These are phyloP conservation scores for Oligia strigilis DNA, from an alignment of 2,888 invertebrate species.

Conservation along the genomic window DNA sequence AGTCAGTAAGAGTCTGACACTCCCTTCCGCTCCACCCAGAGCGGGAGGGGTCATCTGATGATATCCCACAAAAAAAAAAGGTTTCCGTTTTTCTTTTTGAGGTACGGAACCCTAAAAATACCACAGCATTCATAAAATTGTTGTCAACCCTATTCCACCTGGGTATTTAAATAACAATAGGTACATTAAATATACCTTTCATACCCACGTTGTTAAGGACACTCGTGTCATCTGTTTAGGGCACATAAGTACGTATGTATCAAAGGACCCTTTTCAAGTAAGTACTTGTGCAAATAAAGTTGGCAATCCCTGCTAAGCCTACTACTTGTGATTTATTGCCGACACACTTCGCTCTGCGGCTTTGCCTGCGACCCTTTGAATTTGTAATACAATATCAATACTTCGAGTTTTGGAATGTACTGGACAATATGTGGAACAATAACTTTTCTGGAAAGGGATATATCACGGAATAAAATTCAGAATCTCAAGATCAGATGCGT, in stretches of 20 bases:
- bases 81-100: no score
- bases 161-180: neutral
- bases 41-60: no score
- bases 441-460: neutral
- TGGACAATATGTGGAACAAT: no score
- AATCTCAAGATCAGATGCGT: neutral
- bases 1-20: no score
- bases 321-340: constrained; percentile 47
- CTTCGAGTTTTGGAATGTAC: neutral
- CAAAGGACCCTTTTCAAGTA: constrained; percentile 24
- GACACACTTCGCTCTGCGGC: neutral
- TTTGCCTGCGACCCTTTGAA: constrained; percentile 12
- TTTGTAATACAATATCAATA: constrained; percentile 2
- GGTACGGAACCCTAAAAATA: no score
- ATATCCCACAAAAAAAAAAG: no score
- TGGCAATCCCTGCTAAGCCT: constrained; percentile 39
- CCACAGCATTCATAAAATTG: neutral
- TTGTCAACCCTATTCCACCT: neutral
- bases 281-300: constrained; percentile 48
- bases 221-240: neutral
- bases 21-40: no score
- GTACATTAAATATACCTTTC: neutral
- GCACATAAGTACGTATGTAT: constrained; percentile 9
- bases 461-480: neutral
- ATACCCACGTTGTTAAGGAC: neutral